These are phyloP conservation scores for Isurus oxyrinchus DNA, from an alignment of 2,113 vertebrate genomes.

Conservation along the genomic window DNA sequence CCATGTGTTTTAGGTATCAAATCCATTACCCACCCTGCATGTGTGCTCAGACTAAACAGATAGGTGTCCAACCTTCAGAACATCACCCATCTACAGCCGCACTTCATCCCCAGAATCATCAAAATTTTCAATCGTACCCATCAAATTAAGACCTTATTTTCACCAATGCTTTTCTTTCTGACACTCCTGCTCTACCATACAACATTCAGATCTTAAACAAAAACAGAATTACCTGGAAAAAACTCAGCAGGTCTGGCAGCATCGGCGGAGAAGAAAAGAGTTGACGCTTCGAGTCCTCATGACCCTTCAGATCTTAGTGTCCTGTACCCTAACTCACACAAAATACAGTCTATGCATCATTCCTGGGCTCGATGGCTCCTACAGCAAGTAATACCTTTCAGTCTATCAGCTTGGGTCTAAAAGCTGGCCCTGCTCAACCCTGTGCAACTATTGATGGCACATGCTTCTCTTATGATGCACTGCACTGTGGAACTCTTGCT, in stretches of 20 bases:
- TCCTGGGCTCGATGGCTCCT: neutral
- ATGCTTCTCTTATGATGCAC: neutral
- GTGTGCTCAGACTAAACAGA: neutral
- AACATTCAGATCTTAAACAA: neutral
- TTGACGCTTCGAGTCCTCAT: too few species aligned
- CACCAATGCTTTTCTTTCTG: neutral
- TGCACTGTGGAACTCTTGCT: neutral
- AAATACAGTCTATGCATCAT: neutral
- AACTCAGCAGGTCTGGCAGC: too few species aligned
- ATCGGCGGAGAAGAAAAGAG: too few species aligned
- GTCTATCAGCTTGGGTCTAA: neutral
- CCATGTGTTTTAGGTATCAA: neutral
- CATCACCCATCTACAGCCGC: neutral
- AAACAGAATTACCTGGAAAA: too few species aligned
- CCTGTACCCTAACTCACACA: neutral
- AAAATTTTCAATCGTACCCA: neutral
- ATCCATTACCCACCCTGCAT: neutral
- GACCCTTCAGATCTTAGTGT: neutral
- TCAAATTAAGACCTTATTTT: neutral
- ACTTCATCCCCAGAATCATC: neutral
- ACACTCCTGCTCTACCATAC: neutral
- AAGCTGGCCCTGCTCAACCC: neutral
- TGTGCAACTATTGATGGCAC: neutral
- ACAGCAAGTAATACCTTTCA: neutral
- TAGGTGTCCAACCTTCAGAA: neutral